Percentiles rank a stretch among this genome's conserved stretches.
These are phyloP conservation scores for Peromyscus maniculatus DNA, from an alignment of 2,113 vertebrate genomes.

Conservation along the genomic window DNA sequence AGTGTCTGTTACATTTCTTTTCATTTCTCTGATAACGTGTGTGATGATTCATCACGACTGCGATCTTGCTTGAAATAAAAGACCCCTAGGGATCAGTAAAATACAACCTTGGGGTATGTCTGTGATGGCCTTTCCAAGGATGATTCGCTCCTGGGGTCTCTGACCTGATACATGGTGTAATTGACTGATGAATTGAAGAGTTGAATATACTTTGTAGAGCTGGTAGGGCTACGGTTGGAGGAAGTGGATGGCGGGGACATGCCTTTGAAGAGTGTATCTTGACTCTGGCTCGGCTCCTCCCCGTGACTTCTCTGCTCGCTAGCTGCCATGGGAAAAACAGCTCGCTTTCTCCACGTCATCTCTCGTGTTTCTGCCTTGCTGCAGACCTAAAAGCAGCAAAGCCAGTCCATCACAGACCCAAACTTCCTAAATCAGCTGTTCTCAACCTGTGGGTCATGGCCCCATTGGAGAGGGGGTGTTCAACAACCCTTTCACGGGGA, in stretches of 20 bases:
- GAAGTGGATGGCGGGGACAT: background rate
- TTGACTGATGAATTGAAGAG: background rate
- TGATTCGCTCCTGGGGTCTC: too few species aligned
- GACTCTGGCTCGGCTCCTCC: background rate
- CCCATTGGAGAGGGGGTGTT: background rate
- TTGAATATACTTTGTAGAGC: background rate
- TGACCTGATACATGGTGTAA: background rate
- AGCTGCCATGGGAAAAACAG: background rate
- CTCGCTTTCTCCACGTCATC: background rate
- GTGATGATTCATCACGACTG: background rate
- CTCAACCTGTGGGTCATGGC: background rate
- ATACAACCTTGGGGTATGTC: background rate
- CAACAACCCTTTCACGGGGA: background rate
- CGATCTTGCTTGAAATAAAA: background rate
- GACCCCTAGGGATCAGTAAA: background rate
- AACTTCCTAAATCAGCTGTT: background rate
- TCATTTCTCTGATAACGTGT: background rate
- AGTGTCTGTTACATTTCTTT: background rate
- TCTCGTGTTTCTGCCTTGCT: background rate
- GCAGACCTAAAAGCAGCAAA: background rate
- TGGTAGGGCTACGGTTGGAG: background rate
- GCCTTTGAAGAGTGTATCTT: background rate
- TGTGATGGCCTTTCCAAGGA: background rate
- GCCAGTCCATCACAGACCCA: background rate
- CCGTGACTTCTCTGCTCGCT: background rate